These are phyloP conservation scores for Sesamia nonagrioides DNA, from an alignment of 1,140 invertebrate genomes.

Conservation along the genomic window DNA sequence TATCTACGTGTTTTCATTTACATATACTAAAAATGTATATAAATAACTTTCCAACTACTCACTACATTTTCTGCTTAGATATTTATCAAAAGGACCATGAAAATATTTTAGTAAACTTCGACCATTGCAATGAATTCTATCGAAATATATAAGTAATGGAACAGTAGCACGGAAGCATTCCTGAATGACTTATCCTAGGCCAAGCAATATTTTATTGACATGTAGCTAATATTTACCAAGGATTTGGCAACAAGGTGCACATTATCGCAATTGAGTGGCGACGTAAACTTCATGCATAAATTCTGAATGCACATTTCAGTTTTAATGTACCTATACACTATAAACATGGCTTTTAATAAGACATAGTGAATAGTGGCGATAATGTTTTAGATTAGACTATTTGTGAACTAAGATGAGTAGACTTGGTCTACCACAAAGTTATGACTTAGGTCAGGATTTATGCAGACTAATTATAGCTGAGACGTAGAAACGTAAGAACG, in stretches of 20 bases:
- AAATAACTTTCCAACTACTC: too few relatives aligned
- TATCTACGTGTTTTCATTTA: too few relatives aligned
- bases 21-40: too few relatives aligned
- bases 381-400: background rate
- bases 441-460: background rate
- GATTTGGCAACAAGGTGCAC: slow-evolving; percentile 13
- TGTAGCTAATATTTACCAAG: background rate
- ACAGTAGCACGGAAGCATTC: background rate
- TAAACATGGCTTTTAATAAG: slow-evolving; percentile 15
- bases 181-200: slow-evolving; percentile 13
- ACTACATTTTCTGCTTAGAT: too few relatives aligned
- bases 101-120: too few relatives aligned
- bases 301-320: slow-evolving; percentile 15
- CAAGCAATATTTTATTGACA: slow-evolving; percentile 13
- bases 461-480: background rate
- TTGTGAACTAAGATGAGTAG: background rate
- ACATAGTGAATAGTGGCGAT: background rate
- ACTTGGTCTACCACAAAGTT: slow-evolving; percentile 22
- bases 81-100: background rate
- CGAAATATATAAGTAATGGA: background rate
- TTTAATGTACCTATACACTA: background rate
- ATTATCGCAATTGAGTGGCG: background rate
- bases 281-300: background rate
- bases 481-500: background rate
- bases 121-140: too few relatives aligned